Base-by-base conservation (phyloP, 2,797 vertebrate species). In the Triplophysa bombifrons region DNA sequence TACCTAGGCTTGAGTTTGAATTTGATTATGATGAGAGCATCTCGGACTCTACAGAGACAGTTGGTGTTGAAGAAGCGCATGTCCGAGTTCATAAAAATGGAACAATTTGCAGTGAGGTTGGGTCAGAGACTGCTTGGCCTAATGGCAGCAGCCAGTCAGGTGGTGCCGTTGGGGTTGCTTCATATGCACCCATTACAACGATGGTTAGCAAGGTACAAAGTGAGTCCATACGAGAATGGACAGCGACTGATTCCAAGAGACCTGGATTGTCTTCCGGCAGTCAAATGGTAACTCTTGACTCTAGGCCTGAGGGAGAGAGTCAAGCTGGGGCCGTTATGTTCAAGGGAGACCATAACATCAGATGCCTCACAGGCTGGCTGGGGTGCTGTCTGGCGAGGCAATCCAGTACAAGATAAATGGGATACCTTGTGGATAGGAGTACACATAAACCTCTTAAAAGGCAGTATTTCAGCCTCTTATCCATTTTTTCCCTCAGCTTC, bases 401-500 rank as follows among this genome's bases (percentile, higher is more conserved):
- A 3, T 30, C 27, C 27, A 30, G 27, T 30, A 30, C 27, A 30
- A 30, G 27, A 4, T 3, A 30, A 30, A 30, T 4, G 27, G 27
- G 27, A 30, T 30, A 30, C 4, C 30, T 30, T 1, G 4, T 30
- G 30, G 30, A 4, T 30, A 5, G 30, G 30, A 30, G 30, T 30
- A 30, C 4, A 30, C 30, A 30, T 30, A 30, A 30, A 30, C 30
- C 30, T 30, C 30, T 30, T 30, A 0, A 0, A 30, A 30, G 30
- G 30, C 6, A 27, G 71, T 61, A 27, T 61, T 27, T n/a, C 38
- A 1, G 2, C 20, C 55, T 9, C 5, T 72, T 3, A 44, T 72
- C 7, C 55, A 72, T 60, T 72, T 72, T 46, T 38, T 46, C 56
- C 71, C 56, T 25, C 14, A 12, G 22, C 3, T 63, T 60, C 56